Evolutionary conservation across 2,113 vertebrate species (phyloP), one percentile per base, ranked within the genome.

Genomic region (Danionella cerebrum): DNA sequence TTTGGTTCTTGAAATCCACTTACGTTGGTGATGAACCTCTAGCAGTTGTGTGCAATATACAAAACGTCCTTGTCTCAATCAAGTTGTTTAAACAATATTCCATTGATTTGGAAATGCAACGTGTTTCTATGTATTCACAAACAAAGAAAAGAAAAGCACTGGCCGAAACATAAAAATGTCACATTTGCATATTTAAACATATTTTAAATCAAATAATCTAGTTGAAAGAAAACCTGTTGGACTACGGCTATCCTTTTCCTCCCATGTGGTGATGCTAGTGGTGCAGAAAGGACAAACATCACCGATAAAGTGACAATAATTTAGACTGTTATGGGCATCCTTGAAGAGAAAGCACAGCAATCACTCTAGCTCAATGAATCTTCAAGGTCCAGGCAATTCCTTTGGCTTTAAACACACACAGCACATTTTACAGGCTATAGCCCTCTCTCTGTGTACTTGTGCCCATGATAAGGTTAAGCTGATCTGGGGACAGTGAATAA

Each of bases 381-480:
- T 19, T 45, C 57, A 60, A 60, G 25, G 41, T 60, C 39, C 27
- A 29, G 36, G 38, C 38, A 44, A 44, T 38, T 31, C 25, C 24
- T 31, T 19, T 10, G 45, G 58, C 24, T 18, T 44, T 19, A 59
- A 13, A 19, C 24, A 42, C 18, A 58, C 25, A 52, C 18, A 47
- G n/a, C n/a, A n/a, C n/a, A n/a, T n/a, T n/a, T n/a, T n/a, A n/a
- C n/a, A n/a, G n/a, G n/a, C n/a, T n/a, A n/a, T n/a, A n/a, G n/a
- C 6, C 2, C 22, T 45, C 25, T 67, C 19, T 55, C 33, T 38
- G 24, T 55, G 52, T 44, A 12, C 29, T 27, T 84, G 73, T 1
- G 66, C 70, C n/a, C 70, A 78, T 68, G 10, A 10, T 12, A 29
- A 18, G 79, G 76, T 69, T 66, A 73, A 52, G 76, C 12, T 21